These are phyloP conservation scores for Phoenoteleia sp. DNA, from an alignment of 2,888 invertebrate genomes.

Conservation along the genomic window DNA sequence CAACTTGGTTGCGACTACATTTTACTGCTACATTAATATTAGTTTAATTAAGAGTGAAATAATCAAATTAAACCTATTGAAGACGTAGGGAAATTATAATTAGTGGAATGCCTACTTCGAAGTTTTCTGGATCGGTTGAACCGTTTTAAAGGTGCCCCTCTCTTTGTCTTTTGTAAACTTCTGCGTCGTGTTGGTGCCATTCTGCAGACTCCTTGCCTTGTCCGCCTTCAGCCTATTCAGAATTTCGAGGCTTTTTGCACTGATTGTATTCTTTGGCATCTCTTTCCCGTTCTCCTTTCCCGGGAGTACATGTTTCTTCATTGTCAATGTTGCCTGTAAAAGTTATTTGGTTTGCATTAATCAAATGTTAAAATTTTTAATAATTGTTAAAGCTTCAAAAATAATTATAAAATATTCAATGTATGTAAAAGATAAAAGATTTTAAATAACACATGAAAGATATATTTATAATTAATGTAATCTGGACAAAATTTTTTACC, in stretches of 20 bases:
- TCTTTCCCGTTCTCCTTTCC: constrained; percentile 82
- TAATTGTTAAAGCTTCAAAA: no score
- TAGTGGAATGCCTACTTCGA: constrained; percentile 27
- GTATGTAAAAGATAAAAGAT: no score
- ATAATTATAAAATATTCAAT: neutral
- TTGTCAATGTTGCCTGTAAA: neutral
- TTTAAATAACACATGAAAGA: no score
- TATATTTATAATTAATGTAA: no score
- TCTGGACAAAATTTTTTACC: constrained; percentile 68
- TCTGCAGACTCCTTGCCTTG: constrained; percentile 68
- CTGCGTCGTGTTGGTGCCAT: neutral
- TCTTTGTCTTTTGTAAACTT: constrained; percentile 30
- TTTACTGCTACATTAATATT: no score
- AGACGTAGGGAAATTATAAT: no score
- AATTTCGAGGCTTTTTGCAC: constrained; percentile 83
- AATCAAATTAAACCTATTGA: no score
- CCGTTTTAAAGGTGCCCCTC: neutral
- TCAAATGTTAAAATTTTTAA: no score
- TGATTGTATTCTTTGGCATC: constrained; percentile 77
- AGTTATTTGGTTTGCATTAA: no score
- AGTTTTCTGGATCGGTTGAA: neutral
- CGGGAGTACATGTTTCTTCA: constrained; percentile 31
- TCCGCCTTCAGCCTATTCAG: constrained; percentile 83
- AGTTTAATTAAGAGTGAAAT: no score
- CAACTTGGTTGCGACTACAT: no score